Base-by-base conservation (phyloP, 2,113 vertebrate genomes). In the Zosterops pallidus region DNA sequence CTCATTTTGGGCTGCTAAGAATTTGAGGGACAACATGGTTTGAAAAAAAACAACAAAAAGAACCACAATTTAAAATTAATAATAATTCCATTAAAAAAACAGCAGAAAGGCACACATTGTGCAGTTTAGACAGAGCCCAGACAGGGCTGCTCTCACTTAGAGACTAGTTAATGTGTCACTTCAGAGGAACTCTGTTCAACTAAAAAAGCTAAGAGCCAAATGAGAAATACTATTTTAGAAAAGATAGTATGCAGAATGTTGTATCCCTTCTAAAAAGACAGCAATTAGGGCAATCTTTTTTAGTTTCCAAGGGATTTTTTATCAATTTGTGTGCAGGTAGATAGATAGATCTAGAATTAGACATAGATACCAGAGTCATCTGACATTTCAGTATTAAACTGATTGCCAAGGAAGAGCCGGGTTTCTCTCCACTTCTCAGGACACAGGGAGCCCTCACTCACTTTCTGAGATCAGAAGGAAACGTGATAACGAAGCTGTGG, bases 21-120 rank as follows among this genome's bases (percentile, higher is more conserved):
- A 49, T 35, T 71, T 75, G 60, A 63, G 16, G 37, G 37, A 56
- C 5, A 67, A 11, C 1, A 74, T 13, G 1, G 0, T 5, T 76
- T 86, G 9, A 52, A 52, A 52, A 50, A 50, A 10, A 52, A 52
- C 6, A 69, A 5, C 8, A 53, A 4, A 4, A 55, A 16, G 1
- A 63, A 52, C 0, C 9, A 37, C 11, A 5, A 44, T 23, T 70
- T 70, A 17, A 79, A 77, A 64, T 39, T 11, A 4, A 12, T 19
- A 19, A 46, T 9, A 46, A 46, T 39, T 39, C 6, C 2, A 33
- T 55, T 59, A 15, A 85, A 89, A 76, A 37, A 37, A 0, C 2
- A 42, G 1, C 6, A 75, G 76, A 63, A 80, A 70, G 5, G 3
- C 6, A 47, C 20, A 35, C 0, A 1, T 9, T 28, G 7, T 11